These are phyloP conservation scores for Enteromius trimaculatus DNA, from an alignment of 2,797 vertebrate genomes.

Conservation along the genomic window DNA sequence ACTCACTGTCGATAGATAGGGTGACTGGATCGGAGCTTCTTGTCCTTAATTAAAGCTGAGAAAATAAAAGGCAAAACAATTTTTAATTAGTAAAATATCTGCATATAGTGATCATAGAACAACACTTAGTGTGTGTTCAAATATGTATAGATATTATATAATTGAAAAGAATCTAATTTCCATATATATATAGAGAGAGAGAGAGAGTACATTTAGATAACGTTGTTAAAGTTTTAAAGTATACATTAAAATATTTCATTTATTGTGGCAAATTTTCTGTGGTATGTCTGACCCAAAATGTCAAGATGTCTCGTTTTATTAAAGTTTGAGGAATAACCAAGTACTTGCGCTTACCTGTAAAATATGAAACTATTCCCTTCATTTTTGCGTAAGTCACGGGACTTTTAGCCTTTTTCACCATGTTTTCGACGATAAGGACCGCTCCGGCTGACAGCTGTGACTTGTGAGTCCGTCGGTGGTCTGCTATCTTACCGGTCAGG, in stretches of 20 bases:
- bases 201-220: neutral
- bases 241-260: neutral
- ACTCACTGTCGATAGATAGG: conserved; percentile 74
- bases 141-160: neutral
- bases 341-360: conserved; percentile 70
- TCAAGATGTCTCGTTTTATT: neutral
- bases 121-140: neutral
- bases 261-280: neutral
- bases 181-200: neutral
- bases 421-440: conserved; percentile 27
- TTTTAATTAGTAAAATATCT: neutral
- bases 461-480: conserved; percentile 14
- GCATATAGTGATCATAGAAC: neutral
- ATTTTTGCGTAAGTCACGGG: conserved; percentile 75
- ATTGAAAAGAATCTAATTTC: neutral
- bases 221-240: neutral
- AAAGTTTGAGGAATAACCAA: neutral
- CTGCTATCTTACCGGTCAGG: conserved; percentile 39
- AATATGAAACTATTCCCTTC: conserved; percentile 74
- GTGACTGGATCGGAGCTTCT: conserved; percentile 71
- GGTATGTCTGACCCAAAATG: neutral
- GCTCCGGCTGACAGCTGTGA: neutral
- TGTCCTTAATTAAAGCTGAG: conserved; percentile 79
- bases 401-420: conserved; percentile 55
- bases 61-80: conserved; percentile 17